Evolutionary conservation across 2,797 vertebrate genomes (phyloP).

Genomic region (Dromococcyx pavoninus): DNA sequence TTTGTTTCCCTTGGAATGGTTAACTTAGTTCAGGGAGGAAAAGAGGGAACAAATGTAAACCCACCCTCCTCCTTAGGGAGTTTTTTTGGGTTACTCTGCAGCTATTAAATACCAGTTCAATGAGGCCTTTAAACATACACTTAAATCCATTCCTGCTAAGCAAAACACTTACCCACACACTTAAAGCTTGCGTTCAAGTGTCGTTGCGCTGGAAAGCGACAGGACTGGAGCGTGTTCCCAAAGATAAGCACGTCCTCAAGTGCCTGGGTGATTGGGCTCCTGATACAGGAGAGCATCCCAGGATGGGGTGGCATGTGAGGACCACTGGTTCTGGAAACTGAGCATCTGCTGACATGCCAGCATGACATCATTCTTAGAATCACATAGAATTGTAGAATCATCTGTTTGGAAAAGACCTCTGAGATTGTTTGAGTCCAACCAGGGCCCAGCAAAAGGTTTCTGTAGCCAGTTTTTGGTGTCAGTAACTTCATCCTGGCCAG

Average conservation of each 20-base stretch:
- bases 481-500: background rate
- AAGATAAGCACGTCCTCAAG: background rate
- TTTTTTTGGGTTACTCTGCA: background rate
- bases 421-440: too few relatives aligned
- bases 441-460: background rate
- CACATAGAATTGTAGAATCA: too few relatives aligned
- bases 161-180: background rate
- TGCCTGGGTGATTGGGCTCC: background rate
- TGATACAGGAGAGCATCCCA: background rate
- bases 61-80: background rate
- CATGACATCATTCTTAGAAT: accelerated
- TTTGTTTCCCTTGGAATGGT: background rate
- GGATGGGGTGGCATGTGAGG: background rate
- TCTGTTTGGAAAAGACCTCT: too few relatives aligned
- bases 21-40: background rate
- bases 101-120: slow-evolving; percentile 19
- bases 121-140: slow-evolving; percentile 8
- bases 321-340: background rate
- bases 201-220: background rate
- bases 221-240: background rate
- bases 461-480: accelerated
- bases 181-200: background rate
- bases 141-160: background rate
- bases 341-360: background rate
- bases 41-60: background rate